Conservation (phyloP, 2,888 invertebrate genomes). For the Lissocephala sabroskyi region DNA sequence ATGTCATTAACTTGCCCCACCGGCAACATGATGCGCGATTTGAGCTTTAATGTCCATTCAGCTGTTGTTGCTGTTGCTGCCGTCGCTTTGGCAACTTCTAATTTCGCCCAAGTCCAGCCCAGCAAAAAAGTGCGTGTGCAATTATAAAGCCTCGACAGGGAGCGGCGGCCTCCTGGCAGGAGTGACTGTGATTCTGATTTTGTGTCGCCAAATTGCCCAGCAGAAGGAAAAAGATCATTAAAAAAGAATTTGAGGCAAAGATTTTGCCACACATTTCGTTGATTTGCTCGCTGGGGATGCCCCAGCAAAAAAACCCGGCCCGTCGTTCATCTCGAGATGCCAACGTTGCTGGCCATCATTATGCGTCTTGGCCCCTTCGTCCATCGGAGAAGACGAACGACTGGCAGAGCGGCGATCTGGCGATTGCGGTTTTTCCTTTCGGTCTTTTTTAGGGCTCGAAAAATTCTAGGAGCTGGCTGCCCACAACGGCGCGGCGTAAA, state of each 20-base stretch:
- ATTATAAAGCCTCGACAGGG: conserved; percentile 51
- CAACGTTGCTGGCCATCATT: conserved; percentile 24
- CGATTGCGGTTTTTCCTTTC: too few relatives aligned
- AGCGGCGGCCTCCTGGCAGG: background rate
- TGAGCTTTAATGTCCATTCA: conserved; percentile 65
- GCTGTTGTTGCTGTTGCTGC: conserved; percentile 4
- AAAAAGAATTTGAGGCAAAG: conserved; percentile 63
- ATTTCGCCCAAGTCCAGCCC: conserved; percentile 53
- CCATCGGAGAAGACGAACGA: conserved; percentile 16
- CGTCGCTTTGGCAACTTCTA: conserved; percentile 30
- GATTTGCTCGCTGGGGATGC: background rate
- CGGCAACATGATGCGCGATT: conserved; percentile 66
- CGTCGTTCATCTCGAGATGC: conserved; percentile 14
- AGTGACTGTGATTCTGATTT: conserved; percentile 55
- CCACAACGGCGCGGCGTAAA: too few relatives aligned
- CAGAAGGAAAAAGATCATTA: conserved; percentile 63
- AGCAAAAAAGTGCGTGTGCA: conserved; percentile 57
- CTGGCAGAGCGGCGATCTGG: too few relatives aligned
- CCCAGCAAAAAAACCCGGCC: conserved; percentile 22
- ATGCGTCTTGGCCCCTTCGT: conserved; percentile 4
- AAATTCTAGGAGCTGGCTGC: background rate
- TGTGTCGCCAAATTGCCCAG: conserved; percentile 63
- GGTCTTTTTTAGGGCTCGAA: too few relatives aligned
- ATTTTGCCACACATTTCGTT: conserved; percentile 65
- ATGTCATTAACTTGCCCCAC: conserved; percentile 61